A percentile compares a stretch with the other conserved stretches of the same genome.
Evolutionary conservation across 1,140 invertebrate genomes (phyloP).

Genomic region (Gonioctena quinquepunctata): DNA sequence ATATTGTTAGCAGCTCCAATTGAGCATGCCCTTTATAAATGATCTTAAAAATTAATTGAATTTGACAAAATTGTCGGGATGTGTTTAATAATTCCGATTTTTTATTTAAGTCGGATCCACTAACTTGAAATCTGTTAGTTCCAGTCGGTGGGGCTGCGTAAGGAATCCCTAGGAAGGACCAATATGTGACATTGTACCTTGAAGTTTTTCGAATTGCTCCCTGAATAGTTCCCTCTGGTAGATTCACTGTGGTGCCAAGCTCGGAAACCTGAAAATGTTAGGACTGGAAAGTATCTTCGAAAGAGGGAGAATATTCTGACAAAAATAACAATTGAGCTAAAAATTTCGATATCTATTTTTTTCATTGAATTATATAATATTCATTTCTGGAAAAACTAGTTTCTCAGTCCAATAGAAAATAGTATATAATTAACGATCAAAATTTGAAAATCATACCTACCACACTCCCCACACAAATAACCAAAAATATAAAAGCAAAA

Average conservation of each 20-base stretch:
- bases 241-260: not conserved
- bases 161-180: slow-evolving; percentile 20
- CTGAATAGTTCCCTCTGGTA: slow-evolving; percentile 13
- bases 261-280: not conserved
- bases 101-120: not conserved
- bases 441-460: too few species aligned
- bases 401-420: too few species aligned
- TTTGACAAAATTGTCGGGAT: not conserved
- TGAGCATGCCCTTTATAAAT: not conserved
- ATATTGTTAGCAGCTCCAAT: too few species aligned
- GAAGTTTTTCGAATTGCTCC: not conserved
- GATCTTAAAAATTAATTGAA: not conserved
- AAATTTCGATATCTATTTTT: too few species aligned
- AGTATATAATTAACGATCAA: too few species aligned
- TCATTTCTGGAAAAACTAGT: too few species aligned
- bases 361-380: too few species aligned
- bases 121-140: slow-evolving; percentile 25
- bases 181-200: not conserved
- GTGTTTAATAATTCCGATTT: not conserved
- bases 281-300: too few species aligned
- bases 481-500: too few species aligned
- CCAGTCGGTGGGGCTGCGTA: slow-evolving; percentile 24
- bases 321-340: too few species aligned
- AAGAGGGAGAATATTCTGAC: too few species aligned
- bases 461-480: too few species aligned